Conservation (phyloP, 2,888 invertebrate genomes). For the Hirtodrosophila confusa region DNA sequence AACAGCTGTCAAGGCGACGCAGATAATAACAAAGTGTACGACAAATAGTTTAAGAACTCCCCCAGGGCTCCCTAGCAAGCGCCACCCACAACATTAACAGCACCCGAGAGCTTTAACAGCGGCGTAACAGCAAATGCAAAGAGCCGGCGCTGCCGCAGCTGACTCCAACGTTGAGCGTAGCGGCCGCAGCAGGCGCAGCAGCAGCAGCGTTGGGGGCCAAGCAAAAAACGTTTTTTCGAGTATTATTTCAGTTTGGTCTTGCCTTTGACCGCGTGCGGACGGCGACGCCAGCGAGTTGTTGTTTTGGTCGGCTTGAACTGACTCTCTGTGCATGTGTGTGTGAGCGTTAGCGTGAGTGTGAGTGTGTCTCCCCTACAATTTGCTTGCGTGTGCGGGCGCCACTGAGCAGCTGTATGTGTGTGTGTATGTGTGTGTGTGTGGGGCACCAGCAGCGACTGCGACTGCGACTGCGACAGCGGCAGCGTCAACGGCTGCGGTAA, state of each 20-base stretch:
- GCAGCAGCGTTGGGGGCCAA: conserved; percentile 51
- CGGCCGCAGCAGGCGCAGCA: conserved; percentile 30
- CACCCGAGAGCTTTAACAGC: conserved; percentile 50
- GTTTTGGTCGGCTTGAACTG: conserved; percentile 56
- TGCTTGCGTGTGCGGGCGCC: conserved; percentile 35
- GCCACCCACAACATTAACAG: conserved; percentile 50
- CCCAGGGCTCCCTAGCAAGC: background rate
- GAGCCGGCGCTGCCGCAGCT: conserved; percentile 49
- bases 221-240: conserved; percentile 56
- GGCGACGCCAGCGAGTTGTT: conserved; percentile 64
- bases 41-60: conserved; percentile 26
- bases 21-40: conserved; percentile 20
- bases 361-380: conserved; percentile 30
- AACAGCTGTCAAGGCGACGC: conserved; percentile 39
- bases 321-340: conserved; percentile 37
- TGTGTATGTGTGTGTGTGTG: conserved; percentile 15
- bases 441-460: conserved; percentile 22
- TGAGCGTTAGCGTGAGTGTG: conserved; percentile 28
- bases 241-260: conserved; percentile 74
- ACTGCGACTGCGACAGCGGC: conserved; percentile 6
- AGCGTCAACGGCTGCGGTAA: conserved; percentile 32
- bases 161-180: conserved; percentile 32
- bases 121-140: conserved; percentile 51
- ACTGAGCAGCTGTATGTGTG: conserved; percentile 19
- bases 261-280: conserved; percentile 75